Percentiles rank a stretch among this genome's conserved stretches.
These are phyloP conservation scores for Epistrophella euchroma DNA, from an alignment of 2,888 invertebrate species.

Conservation along the genomic window DNA sequence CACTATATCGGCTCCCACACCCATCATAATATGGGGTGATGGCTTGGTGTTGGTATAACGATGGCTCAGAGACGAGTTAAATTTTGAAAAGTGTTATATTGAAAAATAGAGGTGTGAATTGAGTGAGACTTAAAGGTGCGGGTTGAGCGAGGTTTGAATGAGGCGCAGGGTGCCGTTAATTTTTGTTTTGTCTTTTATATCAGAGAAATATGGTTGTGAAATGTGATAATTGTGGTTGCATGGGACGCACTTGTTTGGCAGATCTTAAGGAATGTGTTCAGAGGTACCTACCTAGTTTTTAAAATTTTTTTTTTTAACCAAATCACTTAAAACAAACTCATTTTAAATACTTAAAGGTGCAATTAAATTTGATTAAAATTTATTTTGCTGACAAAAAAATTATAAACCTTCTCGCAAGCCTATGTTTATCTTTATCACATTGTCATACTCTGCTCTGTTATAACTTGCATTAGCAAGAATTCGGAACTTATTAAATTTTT, in stretches of 20 bases:
- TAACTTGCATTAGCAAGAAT: too few species aligned
- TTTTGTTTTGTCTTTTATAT: background rate
- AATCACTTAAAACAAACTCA: too few species aligned
- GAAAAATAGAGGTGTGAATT: conserved; percentile 48
- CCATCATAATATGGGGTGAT: conserved; percentile 27
- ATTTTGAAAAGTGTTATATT: conserved; percentile 36
- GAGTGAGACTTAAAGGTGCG: conserved; percentile 46
- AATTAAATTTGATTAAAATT: too few species aligned
- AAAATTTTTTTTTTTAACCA: too few species aligned
- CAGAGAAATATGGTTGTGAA: conserved; percentile 1
- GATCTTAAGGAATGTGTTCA: too few species aligned
- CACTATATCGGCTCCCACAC: background rate
- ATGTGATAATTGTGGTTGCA: background rate
- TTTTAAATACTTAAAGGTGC: too few species aligned
- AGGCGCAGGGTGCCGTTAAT: conserved; percentile 31
- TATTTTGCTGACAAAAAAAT: too few species aligned
- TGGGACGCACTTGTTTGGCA: background rate
- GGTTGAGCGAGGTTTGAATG: conserved; percentile 51
- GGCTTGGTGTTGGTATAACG: conserved; percentile 51
- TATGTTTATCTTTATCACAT: too few species aligned
- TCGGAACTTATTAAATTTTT: too few species aligned
- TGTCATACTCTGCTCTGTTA: too few species aligned
- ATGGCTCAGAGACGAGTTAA: conserved; percentile 18
- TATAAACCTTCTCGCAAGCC: too few species aligned
- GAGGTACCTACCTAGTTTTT: too few species aligned